Evolutionary conservation across 2,888 invertebrate species (phyloP).

Genomic region (Apocheima hispidaria): DNA sequence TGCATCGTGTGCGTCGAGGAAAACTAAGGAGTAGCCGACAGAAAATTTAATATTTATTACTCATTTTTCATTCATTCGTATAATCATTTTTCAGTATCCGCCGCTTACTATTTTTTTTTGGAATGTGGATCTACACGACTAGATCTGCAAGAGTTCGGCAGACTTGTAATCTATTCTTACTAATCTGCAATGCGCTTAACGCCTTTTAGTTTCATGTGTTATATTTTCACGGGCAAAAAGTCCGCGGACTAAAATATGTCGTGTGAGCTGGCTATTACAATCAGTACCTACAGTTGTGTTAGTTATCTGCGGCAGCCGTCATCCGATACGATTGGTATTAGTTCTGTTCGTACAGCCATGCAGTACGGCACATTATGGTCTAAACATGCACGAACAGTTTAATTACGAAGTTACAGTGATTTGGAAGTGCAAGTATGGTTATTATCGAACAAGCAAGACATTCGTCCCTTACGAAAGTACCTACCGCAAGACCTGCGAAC

Average conservation of each 20-base stretch:
- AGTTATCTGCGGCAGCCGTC: slow-evolving; percentile 1
- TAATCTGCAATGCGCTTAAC: neutral
- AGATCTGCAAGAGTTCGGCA: too few relatives aligned
- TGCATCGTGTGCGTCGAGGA: too few relatives aligned
- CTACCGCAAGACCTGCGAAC: neutral
- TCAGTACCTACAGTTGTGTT: neutral
- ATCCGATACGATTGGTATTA: slow-evolving; percentile 18
- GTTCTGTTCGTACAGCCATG: slow-evolving; percentile 8
- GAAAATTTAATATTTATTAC: too few relatives aligned
- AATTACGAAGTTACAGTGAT: neutral
- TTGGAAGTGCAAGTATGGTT: neutral
- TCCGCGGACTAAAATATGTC: neutral
- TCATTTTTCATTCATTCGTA: too few relatives aligned
- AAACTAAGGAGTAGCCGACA: too few relatives aligned
- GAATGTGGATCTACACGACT: too few relatives aligned
- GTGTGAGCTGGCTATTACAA: neutral
- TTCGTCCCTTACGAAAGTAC: neutral
- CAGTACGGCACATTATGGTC: slow-evolving; percentile 10
- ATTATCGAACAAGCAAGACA: neutral
- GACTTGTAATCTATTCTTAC: too few relatives aligned
- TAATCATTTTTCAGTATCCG: too few relatives aligned
- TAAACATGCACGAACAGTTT: slow-evolving; percentile 15
- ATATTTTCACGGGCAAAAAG: neutral
- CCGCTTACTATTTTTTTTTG: too few relatives aligned
- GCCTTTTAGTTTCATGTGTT: neutral